These are phyloP conservation scores for Notospermus geniculatus DNA, from an alignment of 1,140 invertebrate species.

Conservation along the genomic window DNA sequence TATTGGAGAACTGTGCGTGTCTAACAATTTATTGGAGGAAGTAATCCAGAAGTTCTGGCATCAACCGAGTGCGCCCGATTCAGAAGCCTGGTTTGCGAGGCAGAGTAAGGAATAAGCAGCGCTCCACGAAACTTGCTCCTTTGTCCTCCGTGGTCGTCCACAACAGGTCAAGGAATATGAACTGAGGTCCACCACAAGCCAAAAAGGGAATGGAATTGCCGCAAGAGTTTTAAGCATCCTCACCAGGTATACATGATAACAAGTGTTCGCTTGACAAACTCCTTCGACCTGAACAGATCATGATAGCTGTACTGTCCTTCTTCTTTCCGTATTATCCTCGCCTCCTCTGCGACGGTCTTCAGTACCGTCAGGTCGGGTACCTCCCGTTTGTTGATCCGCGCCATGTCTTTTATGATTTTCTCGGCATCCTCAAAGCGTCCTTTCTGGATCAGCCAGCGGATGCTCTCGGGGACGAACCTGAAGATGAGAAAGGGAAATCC, in stretches of 20 bases:
- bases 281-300: not conserved
- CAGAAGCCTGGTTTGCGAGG: no score
- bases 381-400: constrained; percentile 27
- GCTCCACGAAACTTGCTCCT: no score
- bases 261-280: not conserved
- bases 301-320: not conserved
- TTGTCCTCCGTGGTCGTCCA: no score
- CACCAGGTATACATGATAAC: not conserved
- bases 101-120: no score
- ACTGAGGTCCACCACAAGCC: no score
- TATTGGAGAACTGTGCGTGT: no score
- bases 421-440: constrained; percentile 34
- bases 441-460: constrained; percentile 34
- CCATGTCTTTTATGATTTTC: constrained; percentile 26
- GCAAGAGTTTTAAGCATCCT: no score
- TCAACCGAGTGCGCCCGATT: no score
- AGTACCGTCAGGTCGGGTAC: constrained; percentile 7
- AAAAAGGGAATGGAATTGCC: no score
- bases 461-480: constrained; percentile 40
- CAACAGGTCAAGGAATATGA: no score
- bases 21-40: no score
- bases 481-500: not conserved
- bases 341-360: not conserved
- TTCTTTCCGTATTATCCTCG: not conserved
- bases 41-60: no score